A percentile compares a stretch with the other conserved stretches of the same genome.
Conservation (phyloP, 2,888 invertebrate species). For the Morpho helenor region DNA sequence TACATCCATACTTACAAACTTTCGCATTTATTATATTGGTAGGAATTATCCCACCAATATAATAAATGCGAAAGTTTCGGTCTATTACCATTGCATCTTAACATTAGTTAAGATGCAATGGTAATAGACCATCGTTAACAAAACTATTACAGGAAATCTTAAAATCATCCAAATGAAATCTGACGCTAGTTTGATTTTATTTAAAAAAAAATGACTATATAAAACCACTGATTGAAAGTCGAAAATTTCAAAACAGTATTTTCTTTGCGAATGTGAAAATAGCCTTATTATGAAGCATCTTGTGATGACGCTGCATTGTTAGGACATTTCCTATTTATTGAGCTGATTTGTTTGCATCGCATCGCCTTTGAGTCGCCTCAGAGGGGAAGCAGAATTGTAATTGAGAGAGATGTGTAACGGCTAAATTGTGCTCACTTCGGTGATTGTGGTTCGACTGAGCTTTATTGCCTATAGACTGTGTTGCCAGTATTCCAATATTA, state of each 20-base stretch:
- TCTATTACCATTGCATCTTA: no score
- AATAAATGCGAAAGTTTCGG: no score
- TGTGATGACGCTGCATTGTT: conserved; percentile 57
- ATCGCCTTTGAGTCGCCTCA: conserved; percentile 41
- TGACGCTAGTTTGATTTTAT: not conserved
- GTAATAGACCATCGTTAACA: no score
- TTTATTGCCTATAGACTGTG: conserved; percentile 21
- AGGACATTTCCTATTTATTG: conserved; percentile 61
- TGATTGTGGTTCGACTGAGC: conserved; percentile 25
- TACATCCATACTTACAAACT: no score
- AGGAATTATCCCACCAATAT: no score
- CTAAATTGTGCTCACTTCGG: conserved; percentile 46
- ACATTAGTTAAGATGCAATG: no score
- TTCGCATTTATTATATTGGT: no score
- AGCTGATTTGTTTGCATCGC: conserved; percentile 67
- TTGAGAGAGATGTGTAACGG: conserved; percentile 49
- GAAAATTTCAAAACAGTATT: not conserved
- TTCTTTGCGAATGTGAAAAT: conserved; percentile 12
- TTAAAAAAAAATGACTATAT: not conserved
- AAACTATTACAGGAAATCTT: no score
- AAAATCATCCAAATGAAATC: no score
- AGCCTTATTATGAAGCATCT: conserved; percentile 68
- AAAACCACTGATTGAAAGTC: no score
- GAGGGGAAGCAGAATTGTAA: conserved; percentile 43
- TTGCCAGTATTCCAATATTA: conserved; percentile 11